Conservation (phyloP, 2,888 invertebrate genomes). For the Ecliptopera silaceata region DNA sequence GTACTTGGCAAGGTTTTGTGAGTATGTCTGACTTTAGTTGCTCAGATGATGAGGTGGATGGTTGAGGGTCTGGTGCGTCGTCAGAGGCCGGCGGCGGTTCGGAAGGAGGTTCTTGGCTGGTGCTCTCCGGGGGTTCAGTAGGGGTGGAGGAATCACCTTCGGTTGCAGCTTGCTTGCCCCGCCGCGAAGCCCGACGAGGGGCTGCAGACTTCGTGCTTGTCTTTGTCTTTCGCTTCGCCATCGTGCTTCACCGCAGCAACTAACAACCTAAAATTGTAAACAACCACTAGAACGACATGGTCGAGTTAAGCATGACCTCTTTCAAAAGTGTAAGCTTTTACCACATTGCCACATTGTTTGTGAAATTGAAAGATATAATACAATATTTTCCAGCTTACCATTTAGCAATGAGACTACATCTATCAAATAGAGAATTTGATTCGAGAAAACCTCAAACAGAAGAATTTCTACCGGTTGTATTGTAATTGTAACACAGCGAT, state of each 20-base stretch:
- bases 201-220: constrained; percentile 59
- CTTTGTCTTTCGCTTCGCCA: constrained; percentile 74
- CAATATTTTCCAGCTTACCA: not conserved
- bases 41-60: constrained; percentile 28
- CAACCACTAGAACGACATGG: constrained; percentile 37
- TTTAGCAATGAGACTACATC: not conserved
- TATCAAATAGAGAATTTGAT: not conserved
- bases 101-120: constrained; percentile 19
- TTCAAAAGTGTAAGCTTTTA: constrained; percentile 57
- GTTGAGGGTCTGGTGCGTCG: constrained; percentile 17
- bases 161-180: constrained; percentile 61
- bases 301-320: constrained; percentile 62
- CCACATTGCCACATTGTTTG: constrained; percentile 56
- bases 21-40: constrained; percentile 43
- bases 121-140: constrained; percentile 38
- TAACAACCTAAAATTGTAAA: constrained; percentile 59
- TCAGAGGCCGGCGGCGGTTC: constrained; percentile 28
- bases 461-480: constrained; percentile 56
- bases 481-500: constrained; percentile 40
- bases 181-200: constrained; percentile 65
- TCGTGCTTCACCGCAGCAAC: constrained; percentile 49
- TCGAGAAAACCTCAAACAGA: constrained; percentile 10
- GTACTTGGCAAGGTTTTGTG: constrained; percentile 53
- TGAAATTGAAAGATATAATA: not conserved
- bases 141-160: constrained; percentile 58